Evolutionary conservation across 2,888 invertebrate species (phyloP).

Genomic region (Drymonia ruficornis): DNA sequence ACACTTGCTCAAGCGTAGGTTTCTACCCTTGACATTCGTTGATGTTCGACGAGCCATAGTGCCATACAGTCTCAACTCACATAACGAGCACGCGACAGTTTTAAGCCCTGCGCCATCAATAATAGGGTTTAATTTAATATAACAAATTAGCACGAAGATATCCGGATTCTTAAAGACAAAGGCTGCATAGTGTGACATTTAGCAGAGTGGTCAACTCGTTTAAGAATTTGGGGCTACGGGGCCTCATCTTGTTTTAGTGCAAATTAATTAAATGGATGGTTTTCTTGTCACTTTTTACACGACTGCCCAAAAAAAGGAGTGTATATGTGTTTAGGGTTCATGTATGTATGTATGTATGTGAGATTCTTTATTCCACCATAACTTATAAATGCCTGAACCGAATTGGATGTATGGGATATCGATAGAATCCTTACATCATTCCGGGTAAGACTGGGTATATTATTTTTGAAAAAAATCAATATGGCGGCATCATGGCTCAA

Average conservation of each 20-base stretch:
- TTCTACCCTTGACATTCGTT: conserved; percentile 70
- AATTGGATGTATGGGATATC: too few relatives aligned
- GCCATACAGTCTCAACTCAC: conserved; percentile 32
- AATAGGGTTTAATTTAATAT: conserved; percentile 26
- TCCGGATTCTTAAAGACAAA: conserved; percentile 46
- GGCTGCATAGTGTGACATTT: conserved; percentile 36
- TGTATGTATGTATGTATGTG: too few relatives aligned
- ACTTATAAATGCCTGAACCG: too few relatives aligned
- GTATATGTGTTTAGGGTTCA: too few relatives aligned
- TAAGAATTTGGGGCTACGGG: conserved; percentile 31
- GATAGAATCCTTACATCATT: too few relatives aligned
- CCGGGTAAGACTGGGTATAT: too few relatives aligned
- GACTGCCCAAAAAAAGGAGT: too few relatives aligned
- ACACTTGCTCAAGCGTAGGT: conserved; percentile 37
- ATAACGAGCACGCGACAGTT: conserved; percentile 7
- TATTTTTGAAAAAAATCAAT: too few relatives aligned
- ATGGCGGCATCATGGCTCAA: too few relatives aligned
- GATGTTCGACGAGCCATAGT: conserved; percentile 24
- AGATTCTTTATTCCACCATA: too few relatives aligned
- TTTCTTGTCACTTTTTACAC: neutral
- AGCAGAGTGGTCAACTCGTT: conserved; percentile 23
- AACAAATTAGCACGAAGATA: conserved; percentile 20
- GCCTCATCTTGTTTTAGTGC: conserved; percentile 23
- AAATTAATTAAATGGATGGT: conserved; percentile 11
- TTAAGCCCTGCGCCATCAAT: conserved; percentile 13